phyloP scores from a whole-genome alignment of 2,797 vertebrate species.

The Siniperca scherzeri region DNA sequence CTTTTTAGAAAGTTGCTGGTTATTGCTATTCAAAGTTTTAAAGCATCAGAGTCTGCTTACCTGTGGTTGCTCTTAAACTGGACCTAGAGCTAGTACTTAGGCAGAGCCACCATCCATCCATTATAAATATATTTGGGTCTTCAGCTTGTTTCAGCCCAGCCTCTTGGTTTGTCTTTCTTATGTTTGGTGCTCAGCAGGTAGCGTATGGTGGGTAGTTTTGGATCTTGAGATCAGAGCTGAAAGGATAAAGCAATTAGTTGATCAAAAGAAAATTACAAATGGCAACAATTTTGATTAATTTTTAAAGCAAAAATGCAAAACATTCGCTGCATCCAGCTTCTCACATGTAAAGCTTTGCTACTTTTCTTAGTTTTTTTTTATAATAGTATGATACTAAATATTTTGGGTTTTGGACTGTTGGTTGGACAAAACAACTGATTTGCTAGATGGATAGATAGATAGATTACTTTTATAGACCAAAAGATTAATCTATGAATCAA shows the following conservation, averaged over 20 bases:
- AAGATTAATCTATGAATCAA: not conserved
- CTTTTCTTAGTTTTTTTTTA: conserved; percentile 6
- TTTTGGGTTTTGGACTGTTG: not conserved
- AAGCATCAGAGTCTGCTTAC: conserved; percentile 3
- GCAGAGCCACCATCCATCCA: not conserved
- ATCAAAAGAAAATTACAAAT: not conserved
- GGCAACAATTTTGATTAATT: too few relatives aligned
- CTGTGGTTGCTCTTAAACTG: not conserved
- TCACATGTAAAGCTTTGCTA: not conserved
- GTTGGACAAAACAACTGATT: not conserved
- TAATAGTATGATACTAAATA: too few relatives aligned
- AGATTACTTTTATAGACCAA: not conserved
- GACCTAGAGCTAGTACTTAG: not conserved
- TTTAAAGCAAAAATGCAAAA: too few relatives aligned
- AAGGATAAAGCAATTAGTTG: not conserved
- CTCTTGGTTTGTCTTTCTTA: conserved; percentile 11
- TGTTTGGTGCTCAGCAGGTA: conserved; percentile 4
- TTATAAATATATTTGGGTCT: not conserved
- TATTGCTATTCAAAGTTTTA: not conserved
- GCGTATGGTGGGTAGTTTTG: not conserved
- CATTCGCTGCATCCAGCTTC: too few relatives aligned
- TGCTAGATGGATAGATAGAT: not conserved
- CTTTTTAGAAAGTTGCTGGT: not conserved
- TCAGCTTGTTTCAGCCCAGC: not conserved
- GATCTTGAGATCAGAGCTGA: not conserved